Evolutionary conservation across 1,140 invertebrate genomes (phyloP).

Genomic region (Solen grandis): DNA sequence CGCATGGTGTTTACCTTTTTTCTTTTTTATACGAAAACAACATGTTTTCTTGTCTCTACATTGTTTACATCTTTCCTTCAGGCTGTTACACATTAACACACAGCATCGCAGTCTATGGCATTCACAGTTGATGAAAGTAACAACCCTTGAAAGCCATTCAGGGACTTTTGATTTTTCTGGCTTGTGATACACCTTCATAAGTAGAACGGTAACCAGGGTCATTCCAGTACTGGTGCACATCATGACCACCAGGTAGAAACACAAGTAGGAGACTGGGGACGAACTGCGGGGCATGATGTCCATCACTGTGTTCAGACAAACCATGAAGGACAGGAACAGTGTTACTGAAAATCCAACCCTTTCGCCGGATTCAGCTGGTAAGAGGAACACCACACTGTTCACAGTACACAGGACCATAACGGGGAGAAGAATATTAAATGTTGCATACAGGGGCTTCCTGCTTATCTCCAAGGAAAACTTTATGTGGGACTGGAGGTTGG

Average conservation of each 20-base stretch:
- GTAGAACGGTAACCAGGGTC: conserved; percentile 44
- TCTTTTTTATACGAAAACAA: not conserved
- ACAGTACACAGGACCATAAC: conserved; percentile 50
- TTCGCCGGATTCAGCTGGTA: conserved; percentile 58
- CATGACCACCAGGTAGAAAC: conserved; percentile 49
- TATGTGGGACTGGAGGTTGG: conserved; percentile 11
- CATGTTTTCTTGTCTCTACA: conserved; percentile 17
- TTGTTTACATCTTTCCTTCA: too few species aligned
- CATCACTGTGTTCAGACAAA: conserved; percentile 56
- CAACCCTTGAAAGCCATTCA: conserved; percentile 14
- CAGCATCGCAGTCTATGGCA: conserved; percentile 34
- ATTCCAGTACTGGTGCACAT: conserved; percentile 44
- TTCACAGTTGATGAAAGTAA: conserved; percentile 41
- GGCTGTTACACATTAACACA: conserved; percentile 34
- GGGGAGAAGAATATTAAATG: conserved; percentile 57
- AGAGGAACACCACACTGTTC: conserved; percentile 55
- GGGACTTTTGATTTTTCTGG: conserved; percentile 44
- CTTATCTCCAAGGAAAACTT: conserved; percentile 45
- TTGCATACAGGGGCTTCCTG: conserved; percentile 54
- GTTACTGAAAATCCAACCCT: conserved; percentile 55
- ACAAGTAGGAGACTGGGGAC: conserved; percentile 40
- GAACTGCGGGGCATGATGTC: conserved; percentile 53
- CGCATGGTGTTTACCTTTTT: not conserved
- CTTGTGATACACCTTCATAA: conserved; percentile 46
- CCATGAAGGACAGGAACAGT: conserved; percentile 55